Evolutionary conservation across 1,140 invertebrate genomes (phyloP), one percentile per base, ranked within the genome.

Genomic region (Microplitis mediator): DNA sequence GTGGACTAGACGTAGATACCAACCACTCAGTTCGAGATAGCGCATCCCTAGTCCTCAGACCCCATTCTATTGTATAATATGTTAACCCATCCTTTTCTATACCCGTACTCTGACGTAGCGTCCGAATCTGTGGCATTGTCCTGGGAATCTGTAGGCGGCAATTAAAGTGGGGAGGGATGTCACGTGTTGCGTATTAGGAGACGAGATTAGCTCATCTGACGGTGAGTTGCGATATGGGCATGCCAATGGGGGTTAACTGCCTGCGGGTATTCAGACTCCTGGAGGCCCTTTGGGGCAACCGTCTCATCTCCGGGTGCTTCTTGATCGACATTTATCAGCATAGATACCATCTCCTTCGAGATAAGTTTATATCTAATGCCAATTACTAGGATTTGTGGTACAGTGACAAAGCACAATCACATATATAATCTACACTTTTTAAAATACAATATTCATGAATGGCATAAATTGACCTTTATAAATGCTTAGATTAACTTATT

Each of bases 121-220:
- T 32, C 50, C 39, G 16, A 16, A 51, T 54, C 31, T 63, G 23
- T 23, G 13, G 45, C 62, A 35, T 65, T 32, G 39, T 45, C 72
- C 35, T 65, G 72, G 52, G 73, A 50, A 68, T 74, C 75, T 74
- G 64, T 67, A 65, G 65, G 67, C 54, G 34, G 69, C 78, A 82
- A 80, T 80, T 78, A 80, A 75, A 69, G n/a, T 14, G 5, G 16
- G 8, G n/a, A 39, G 64, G 62, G 39, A 50, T 75, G 80, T 80
- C 81, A 82, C 80, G 81, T 82, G 81, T 79, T 73, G 67, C 70
- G 74, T 78, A 80, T 82, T 81, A 79, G 76, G 75, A 45, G 39
- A 73, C 75, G 13, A 80, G 79, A 82, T 82, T 78, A 80, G 76
- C 71, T 75, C 76, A 73, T 75, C 69, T 71, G 54, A 64, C 31